phyloP scores from a whole-genome alignment of 2,888 invertebrate species.

The Drosophila fulvimacula region DNA sequence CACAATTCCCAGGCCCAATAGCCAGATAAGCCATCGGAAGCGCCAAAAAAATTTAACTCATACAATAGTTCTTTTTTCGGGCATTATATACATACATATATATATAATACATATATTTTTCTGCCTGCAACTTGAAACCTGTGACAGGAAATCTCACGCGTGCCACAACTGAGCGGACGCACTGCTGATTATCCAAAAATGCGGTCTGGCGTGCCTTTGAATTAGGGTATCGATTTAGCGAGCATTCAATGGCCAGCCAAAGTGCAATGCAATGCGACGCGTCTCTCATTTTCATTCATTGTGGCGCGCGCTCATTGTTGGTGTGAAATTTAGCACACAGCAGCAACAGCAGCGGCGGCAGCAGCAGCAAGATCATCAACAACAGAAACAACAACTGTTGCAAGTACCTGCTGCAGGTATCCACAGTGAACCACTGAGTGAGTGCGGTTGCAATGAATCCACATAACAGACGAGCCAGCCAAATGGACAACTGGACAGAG shows the following conservation, averaged over 20 bases:
- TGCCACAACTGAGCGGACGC: slow-evolving; percentile 56
- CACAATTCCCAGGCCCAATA: slow-evolving; percentile 56
- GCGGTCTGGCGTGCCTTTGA: slow-evolving; percentile 74
- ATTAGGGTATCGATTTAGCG: slow-evolving; percentile 79
- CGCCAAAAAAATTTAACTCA: slow-evolving; percentile 48
- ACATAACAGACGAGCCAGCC: slow-evolving; percentile 75
- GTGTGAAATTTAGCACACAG: slow-evolving; percentile 79
- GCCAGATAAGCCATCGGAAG: slow-evolving; percentile 68
- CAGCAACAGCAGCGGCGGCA: slow-evolving; percentile 38
- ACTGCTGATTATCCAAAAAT: slow-evolving; percentile 75
- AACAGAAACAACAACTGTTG: slow-evolving; percentile 29
- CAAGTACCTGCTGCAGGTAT: slow-evolving; percentile 39
- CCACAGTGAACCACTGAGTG: slow-evolving; percentile 59
- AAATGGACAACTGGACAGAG: slow-evolving; percentile 54
- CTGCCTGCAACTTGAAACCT: slow-evolving; percentile 55
- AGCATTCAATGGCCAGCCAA: slow-evolving; percentile 25
- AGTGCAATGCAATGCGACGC: slow-evolving; percentile 32
- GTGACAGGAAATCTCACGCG: slow-evolving; percentile 75
- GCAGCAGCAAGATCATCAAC: slow-evolving; percentile 15
- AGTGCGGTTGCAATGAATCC: slow-evolving; percentile 77
- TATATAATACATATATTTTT: neutral
- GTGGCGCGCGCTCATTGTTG: slow-evolving; percentile 78
- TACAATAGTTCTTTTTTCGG: slow-evolving; percentile 5
- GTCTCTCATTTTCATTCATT: slow-evolving; percentile 76
- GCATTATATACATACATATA: slow-evolving; percentile 5